A percentile compares a stretch with the other conserved stretches of the same genome.
These are phyloP conservation scores for Zalophus californianus DNA, from an alignment of 2,797 vertebrate genomes.

Conservation along the genomic window DNA sequence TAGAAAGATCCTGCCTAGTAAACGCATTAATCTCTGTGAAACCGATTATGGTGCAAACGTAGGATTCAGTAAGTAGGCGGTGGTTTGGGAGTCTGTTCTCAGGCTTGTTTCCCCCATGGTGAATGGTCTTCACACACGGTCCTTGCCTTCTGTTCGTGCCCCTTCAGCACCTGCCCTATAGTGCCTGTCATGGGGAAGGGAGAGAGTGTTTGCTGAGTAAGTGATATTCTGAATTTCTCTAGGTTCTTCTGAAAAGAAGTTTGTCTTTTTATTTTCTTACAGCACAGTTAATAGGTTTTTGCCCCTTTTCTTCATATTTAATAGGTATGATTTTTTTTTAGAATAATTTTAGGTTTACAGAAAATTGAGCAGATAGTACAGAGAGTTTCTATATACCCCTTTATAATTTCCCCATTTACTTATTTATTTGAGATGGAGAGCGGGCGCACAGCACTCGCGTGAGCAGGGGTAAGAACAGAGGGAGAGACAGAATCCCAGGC, in stretches of 20 bases:
- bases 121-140: rapidly evolving
- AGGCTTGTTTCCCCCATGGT: neutral
- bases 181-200: neutral
- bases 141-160: neutral
- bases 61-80: rapidly evolving
- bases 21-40: neutral
- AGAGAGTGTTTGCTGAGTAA: neutral
- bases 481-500: neutral
- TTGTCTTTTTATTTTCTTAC: neutral
- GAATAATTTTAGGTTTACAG: neutral
- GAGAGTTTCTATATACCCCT: neutral
- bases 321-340: neutral
- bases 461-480: neutral
- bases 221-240: neutral
- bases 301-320: neutral
- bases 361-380: neutral
- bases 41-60: rapidly evolving
- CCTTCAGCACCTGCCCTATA: neutral
- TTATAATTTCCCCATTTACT: neutral
- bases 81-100: neutral
- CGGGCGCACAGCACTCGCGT: rapidly evolving
- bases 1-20: neutral
- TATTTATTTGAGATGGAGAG: neutral
- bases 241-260: neutral
- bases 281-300: neutral